These are phyloP conservation scores for Toxotes jaculatrix DNA, from an alignment of 2,113 vertebrate genomes.

Conservation along the genomic window DNA sequence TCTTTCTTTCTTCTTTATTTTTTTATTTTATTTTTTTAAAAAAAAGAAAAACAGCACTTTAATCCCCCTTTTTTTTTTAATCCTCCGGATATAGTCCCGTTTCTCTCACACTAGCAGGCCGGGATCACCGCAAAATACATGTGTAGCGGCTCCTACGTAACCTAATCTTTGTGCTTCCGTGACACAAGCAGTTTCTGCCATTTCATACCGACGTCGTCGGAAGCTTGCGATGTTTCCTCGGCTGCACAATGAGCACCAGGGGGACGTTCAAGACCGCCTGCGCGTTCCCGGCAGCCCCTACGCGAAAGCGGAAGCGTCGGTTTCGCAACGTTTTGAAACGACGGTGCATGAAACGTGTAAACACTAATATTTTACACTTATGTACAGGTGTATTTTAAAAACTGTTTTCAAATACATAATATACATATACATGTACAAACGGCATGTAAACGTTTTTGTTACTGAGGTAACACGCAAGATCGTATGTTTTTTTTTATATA, in stretches of 20 bases:
- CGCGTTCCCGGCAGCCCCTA: constrained; percentile 50
- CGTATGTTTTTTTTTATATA: too few species aligned
- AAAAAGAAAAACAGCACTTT: constrained; percentile 42
- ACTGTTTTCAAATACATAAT: not conserved
- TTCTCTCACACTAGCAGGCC: constrained; percentile 77
- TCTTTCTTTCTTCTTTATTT: too few species aligned
- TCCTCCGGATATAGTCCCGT: constrained; percentile 50
- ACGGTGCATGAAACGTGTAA: not conserved
- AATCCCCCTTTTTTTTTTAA: constrained; percentile 43
- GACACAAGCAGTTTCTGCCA: constrained; percentile 82
- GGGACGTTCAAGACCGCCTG: constrained; percentile 68
- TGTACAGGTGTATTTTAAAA: not conserved
- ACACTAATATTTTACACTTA: not conserved
- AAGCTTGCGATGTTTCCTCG: constrained; percentile 74
- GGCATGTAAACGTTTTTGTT: not conserved
- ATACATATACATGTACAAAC: not conserved
- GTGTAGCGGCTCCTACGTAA: constrained; percentile 70
- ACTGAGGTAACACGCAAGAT: not conserved
- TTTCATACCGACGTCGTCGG: constrained; percentile 79
- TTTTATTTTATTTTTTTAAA: too few species aligned
- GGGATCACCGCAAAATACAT: constrained; percentile 59
- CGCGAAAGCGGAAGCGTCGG: constrained; percentile 57
- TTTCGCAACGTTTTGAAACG: constrained; percentile 68
- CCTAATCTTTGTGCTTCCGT: constrained; percentile 71
- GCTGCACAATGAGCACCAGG: constrained; percentile 68